Base-by-base conservation (phyloP, 1,140 invertebrate species). In the Trialeurodes vaporariorum region DNA sequence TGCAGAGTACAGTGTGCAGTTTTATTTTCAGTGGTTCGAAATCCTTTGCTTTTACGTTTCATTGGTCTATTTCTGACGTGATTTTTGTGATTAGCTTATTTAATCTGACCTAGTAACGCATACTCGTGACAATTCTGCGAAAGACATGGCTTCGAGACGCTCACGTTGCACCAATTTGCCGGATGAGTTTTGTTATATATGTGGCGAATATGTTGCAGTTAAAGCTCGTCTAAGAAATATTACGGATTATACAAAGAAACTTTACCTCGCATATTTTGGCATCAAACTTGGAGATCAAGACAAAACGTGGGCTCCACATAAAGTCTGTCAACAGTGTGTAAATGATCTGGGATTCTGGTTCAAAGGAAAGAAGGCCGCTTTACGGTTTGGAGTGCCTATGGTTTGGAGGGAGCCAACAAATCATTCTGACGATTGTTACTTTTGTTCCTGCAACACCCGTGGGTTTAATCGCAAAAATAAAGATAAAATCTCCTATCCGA, bases 201-300 rank as follows among this genome's bases (percentile, higher is more conserved):
- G n/a, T n/a, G n/a, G n/a, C n/a, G n/a, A n/a, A n/a, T n/a, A n/a
- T n/a, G n/a, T n/a, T n/a, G n/a, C n/a, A n/a, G n/a, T n/a, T n/a
- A n/a, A n/a, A n/a, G n/a, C 21, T 25, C 64, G 22, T 17, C 63
- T 59, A 68, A 65, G 34, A 68, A 65, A 68, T 23, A 65, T 68
- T 58, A 23, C 27, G 22, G 34, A 40, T 68, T 68, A 49, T 65
- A 69, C 40, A n/a, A n/a, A n/a, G n/a, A n/a, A n/a, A n/a, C n/a
- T 69, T 26, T 68, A 71, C 59, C 67, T 67, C 61, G 69, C 67
- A 13, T 72, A 72, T 61, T 71, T 69, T 59, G 70, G 68, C 25
- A 59, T 72, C n/a, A 72, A 72, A 68, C 22, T 74, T 58, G 73
- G 71, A 61, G 70, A 72, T 69, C 72, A 74, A 62, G 70, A 73